phyloP scores from a whole-genome alignment of 2,888 invertebrate genomes.

The Stenodema calcarata region DNA sequence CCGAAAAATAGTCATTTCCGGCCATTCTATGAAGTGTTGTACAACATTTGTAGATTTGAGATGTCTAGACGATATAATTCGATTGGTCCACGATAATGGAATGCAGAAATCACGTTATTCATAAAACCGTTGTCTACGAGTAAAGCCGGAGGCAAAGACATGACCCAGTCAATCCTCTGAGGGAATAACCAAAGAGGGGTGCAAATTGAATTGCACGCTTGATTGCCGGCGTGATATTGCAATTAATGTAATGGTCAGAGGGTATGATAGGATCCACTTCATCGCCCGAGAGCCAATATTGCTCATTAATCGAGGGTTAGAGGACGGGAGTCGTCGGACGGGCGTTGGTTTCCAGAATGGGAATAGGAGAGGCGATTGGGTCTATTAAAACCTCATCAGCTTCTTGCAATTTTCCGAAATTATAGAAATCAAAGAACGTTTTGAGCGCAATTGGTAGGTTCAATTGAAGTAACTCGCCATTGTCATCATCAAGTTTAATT shows the following conservation, averaged over 20 bases:
- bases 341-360: neutral
- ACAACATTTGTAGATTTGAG: too few relatives aligned
- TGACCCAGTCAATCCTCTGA: neutral
- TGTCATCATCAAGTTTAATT: too few relatives aligned
- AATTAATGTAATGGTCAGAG: constrained; percentile 27
- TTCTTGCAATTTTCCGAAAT: neutral
- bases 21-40: too few relatives aligned
- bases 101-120: too few relatives aligned
- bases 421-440: neutral
- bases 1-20: too few relatives aligned
- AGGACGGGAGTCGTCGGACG: neutral
- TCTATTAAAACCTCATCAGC: neutral
- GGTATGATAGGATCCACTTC: neutral
- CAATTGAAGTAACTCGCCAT: too few relatives aligned
- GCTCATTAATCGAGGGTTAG: neutral
- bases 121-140: neutral
- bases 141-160: neutral
- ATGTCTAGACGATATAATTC: too few relatives aligned
- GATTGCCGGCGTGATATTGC: constrained; percentile 28
- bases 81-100: too few relatives aligned
- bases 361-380: neutral
- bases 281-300: constrained; percentile 11
- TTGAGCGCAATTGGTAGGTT: too few relatives aligned
- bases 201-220: constrained; percentile 17
- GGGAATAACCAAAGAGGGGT: neutral